Evolutionary conservation across 2,888 invertebrate species (phyloP).

Genomic region (Mesorhabditis spiculigera): DNA sequence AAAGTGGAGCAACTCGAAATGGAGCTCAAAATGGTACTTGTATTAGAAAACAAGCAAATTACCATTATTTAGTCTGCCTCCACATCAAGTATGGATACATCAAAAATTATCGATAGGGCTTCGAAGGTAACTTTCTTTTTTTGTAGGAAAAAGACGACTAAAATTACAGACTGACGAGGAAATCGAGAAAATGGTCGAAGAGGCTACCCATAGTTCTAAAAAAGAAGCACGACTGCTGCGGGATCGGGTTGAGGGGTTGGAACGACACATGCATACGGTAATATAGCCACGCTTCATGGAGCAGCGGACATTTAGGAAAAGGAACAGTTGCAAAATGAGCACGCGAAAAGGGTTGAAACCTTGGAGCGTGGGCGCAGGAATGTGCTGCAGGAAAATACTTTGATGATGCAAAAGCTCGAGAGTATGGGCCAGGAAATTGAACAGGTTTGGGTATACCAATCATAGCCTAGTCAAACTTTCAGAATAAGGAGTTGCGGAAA

Average conservation of each 20-base stretch:
- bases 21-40: slow-evolving; percentile 5
- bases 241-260: neutral
- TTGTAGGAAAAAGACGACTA: neutral
- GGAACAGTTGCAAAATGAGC: slow-evolving; percentile 1
- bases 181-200: slow-evolving; percentile 5
- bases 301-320: neutral
- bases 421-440: neutral
- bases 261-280: neutral
- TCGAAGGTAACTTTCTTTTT: neutral
- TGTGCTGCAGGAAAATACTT: neutral
- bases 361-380: neutral
- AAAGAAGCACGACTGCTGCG: neutral
- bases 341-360: neutral
- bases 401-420: slow-evolving; percentile 1
- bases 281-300: neutral
- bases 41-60: neutral
- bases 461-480: no score
- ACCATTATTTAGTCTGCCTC: neutral
- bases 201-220: neutral
- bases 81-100: neutral
- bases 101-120: slow-evolving; percentile 3
- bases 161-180: neutral
- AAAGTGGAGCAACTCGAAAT: slow-evolving; percentile 10
- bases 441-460: neutral
- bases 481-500: no score